Conservation (phyloP, 2,113 vertebrate genomes). For the Zosterops japonicus region DNA sequence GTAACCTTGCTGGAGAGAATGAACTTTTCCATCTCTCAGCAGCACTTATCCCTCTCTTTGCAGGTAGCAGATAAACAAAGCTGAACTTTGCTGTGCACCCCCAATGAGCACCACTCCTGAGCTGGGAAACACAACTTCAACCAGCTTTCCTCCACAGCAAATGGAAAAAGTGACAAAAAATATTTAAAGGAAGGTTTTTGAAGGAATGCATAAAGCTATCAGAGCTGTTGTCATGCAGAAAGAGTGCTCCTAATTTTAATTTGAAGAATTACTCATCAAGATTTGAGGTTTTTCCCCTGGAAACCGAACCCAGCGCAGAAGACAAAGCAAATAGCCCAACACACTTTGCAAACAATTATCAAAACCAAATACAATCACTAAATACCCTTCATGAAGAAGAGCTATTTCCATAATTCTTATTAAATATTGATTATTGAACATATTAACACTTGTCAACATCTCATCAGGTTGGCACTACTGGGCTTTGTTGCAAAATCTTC, state of each 20-base stretch:
- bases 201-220: background rate
- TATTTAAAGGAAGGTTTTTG: background rate
- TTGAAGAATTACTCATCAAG: background rate
- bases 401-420: background rate
- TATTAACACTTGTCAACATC: background rate
- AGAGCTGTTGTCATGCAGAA: background rate
- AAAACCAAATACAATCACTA: background rate
- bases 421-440: conserved; percentile 43
- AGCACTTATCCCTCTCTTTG: conserved; percentile 17
- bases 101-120: background rate
- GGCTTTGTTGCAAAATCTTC: background rate
- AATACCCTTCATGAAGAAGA: background rate
- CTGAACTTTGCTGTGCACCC: background rate
- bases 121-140: background rate
- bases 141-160: background rate
- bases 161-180: background rate
- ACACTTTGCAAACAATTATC: background rate
- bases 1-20: conserved; percentile 71
- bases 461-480: background rate
- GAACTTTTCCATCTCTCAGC: conserved; percentile 44
- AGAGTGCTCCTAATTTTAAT: background rate
- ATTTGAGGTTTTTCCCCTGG: background rate
- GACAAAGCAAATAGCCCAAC: background rate
- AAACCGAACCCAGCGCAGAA: background rate
- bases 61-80: conserved; percentile 66